These are phyloP conservation scores for Drosophila rellima DNA, from an alignment of 2,888 invertebrate species.

Conservation along the genomic window DNA sequence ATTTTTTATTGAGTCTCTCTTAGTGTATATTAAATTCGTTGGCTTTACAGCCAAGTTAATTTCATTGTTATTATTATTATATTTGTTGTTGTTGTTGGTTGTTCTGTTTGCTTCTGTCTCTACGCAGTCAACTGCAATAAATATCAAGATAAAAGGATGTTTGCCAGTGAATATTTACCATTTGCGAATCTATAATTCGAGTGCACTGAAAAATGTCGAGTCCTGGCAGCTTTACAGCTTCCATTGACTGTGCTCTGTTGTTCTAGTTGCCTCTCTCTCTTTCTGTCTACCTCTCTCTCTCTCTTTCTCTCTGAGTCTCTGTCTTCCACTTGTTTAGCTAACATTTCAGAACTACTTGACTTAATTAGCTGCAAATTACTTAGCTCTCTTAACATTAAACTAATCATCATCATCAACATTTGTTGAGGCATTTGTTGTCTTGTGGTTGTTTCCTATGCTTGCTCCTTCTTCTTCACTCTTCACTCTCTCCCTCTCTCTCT, in stretches of 20 bases:
- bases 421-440: conserved; percentile 19
- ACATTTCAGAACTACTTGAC: conserved; percentile 39
- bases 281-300: neutral
- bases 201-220: conserved; percentile 33
- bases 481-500: neutral
- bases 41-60: neutral
- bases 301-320: neutral
- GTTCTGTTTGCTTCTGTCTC: conserved; percentile 20
- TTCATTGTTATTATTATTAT: neutral
- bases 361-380: conserved; percentile 61
- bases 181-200: conserved; percentile 16
- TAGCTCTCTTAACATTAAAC: conserved; percentile 20
- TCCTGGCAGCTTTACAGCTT: neutral
- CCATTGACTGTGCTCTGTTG: neutral
- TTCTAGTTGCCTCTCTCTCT: neutral
- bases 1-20: neutral
- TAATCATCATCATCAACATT: conserved; percentile 21
- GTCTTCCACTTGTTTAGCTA: neutral
- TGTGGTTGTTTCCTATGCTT: conserved; percentile 25
- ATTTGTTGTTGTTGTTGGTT: conserved; percentile 5
- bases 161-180: conserved; percentile 26
- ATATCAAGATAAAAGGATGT: conserved; percentile 48
- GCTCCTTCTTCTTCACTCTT: neutral
- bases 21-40: conserved; percentile 19
- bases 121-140: conserved; percentile 62